These are phyloP conservation scores for Alethe diademata DNA, from an alignment of 2,113 vertebrate genomes.

Conservation along the genomic window DNA sequence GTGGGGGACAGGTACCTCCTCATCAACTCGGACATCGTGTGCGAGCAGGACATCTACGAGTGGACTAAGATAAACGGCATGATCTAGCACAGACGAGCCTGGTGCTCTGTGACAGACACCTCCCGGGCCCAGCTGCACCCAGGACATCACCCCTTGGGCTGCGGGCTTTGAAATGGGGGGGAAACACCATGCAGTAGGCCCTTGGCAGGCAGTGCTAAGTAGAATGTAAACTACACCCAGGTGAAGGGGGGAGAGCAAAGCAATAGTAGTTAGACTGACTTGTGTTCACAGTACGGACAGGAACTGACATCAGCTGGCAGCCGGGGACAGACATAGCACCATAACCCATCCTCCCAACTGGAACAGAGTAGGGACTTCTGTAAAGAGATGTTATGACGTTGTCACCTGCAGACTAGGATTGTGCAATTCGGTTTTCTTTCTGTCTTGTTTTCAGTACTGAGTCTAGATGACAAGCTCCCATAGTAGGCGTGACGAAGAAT, in stretches of 20 bases:
- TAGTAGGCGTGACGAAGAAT: neutral
- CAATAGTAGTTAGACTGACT: conserved; percentile 26
- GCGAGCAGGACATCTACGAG: conserved; percentile 98
- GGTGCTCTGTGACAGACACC: neutral
- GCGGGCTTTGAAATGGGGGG: conserved; percentile 8
- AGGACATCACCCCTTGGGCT: conserved; percentile 1
- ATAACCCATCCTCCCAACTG: neutral
- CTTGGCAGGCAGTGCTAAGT: conserved; percentile 15
- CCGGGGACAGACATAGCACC: neutral
- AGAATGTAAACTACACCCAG: conserved; percentile 21
- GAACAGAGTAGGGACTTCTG: conserved; percentile 3
- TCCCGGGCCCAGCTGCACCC: neutral
- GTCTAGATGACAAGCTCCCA: conserved; percentile 6
- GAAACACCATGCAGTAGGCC: neutral
- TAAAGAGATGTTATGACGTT: neutral
- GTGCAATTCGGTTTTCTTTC: conserved; percentile 51
- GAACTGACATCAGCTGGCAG: conserved; percentile 45
- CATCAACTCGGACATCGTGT: conserved; percentile 99
- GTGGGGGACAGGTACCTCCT: conserved; percentile 98
- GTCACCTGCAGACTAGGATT: conserved; percentile 52
- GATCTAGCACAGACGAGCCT: conserved; percentile 67
- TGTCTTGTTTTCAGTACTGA: neutral
- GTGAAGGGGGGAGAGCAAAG: conserved; percentile 9
- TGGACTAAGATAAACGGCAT: conserved; percentile 97
- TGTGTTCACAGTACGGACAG: neutral